Evolutionary conservation across 2,113 vertebrate genomes (phyloP), one percentile per base, ranked within the genome.

Genomic region (Numida meleagris): DNA sequence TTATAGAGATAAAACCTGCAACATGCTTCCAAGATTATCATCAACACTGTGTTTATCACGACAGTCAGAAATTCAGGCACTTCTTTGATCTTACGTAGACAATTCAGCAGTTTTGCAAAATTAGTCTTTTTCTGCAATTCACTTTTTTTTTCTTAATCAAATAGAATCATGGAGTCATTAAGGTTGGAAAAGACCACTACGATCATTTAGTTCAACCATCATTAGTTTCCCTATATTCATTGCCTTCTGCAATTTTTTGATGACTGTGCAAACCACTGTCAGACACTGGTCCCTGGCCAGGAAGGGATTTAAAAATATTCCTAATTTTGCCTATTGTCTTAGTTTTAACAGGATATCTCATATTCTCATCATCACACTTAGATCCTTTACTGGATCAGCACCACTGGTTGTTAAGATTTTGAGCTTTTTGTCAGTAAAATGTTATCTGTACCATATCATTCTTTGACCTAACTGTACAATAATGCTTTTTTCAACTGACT

Each of bases 271-370:
- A 85, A 51, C 10, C 78, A 90, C 9, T 2, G 43, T 66, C 17
- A 31, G 8, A 1, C 1, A 0, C n/a, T 48, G 34, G 45, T 10
- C 9, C 24, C 23, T 8, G 4, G 5, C 14, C 61, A 48, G 36
- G 58, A 83, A 57, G 8, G 6, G 14, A 59, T 72, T 76, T 36
- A 68, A 14, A 59, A 59, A 67, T 15, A 3, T 17, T 48, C n/a
- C 9, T 72, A 3, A 36, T 71, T 68, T 78, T 92, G 5, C 17
- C 29, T 31, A 16, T 42, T 9, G 5, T n/a, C 48, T 63, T 62
- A 61, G 21, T 72, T 59, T 61, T 34, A 58, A 43, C 27, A 15
- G 31, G 31, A 40, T 65, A 31, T 67, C 7, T 74, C 46, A 42
- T 4, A 9, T 33, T 2, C 5, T 84, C 6, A 58, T 53, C n/a